Percentiles rank a stretch among this genome's conserved stretches.
phyloP scores from a whole-genome alignment of 1,140 invertebrate genomes.

The Pristionchus pacificus region DNA sequence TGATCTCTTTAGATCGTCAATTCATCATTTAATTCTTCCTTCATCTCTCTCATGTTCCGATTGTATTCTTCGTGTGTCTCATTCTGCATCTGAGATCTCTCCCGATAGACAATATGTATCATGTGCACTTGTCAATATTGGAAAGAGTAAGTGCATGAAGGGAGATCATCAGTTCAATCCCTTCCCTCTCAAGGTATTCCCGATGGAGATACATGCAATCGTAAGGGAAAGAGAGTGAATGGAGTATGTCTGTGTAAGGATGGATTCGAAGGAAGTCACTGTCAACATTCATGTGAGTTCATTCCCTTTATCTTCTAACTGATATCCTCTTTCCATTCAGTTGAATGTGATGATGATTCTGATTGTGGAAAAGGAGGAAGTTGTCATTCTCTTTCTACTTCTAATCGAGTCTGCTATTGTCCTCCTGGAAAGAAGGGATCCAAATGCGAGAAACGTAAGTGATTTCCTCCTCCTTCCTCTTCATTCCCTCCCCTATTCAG shows the following conservation, averaged over 20 bases:
- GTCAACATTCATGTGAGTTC: constrained; percentile 20
- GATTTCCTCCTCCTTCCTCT: neutral
- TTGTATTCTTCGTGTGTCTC: constrained; percentile 79
- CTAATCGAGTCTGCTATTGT: constrained; percentile 32
- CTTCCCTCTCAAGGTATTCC: constrained; percentile 13
- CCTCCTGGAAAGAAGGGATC: constrained; percentile 30
- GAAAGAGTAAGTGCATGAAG: constrained; percentile 38
- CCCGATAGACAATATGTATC: constrained; percentile 81
- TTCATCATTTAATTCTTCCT: constrained; percentile 74
- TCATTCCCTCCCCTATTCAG: neutral
- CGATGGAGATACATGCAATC: constrained; percentile 34
- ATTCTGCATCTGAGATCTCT: constrained; percentile 85
- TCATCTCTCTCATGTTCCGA: constrained; percentile 77
- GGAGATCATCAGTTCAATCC: constrained; percentile 19
- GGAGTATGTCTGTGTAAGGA: constrained; percentile 34
- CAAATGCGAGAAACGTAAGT: constrained; percentile 32
- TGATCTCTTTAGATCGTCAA: constrained; percentile 76
- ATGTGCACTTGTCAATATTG: constrained; percentile 86
- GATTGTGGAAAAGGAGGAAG: constrained; percentile 36
- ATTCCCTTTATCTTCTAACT: neutral
- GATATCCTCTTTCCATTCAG: constrained; percentile 10
- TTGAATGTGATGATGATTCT: constrained; percentile 33
- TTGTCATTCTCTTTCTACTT: constrained; percentile 19
- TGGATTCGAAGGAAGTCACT: constrained; percentile 24
- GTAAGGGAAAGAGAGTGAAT: constrained; percentile 31